Percentiles rank a stretch among this genome's conserved stretches.
Conservation (phyloP, 2,888 invertebrate species). For the Meiosimyza platycephala region DNA sequence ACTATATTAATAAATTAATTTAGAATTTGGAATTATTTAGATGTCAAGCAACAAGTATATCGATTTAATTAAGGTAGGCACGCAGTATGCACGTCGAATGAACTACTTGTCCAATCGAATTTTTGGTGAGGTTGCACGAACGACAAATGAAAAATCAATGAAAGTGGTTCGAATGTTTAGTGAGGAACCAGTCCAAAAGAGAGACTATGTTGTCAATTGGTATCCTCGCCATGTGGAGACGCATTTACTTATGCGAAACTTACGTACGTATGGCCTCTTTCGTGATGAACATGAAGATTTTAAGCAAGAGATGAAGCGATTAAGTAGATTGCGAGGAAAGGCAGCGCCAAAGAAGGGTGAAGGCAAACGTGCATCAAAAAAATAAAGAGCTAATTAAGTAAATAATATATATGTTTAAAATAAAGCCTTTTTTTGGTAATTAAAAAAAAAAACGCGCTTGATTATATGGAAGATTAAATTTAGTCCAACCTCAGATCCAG, state of each 20-base stretch:
- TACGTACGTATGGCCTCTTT: conserved; percentile 82
- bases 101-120: conserved; percentile 86
- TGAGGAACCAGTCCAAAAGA: conserved; percentile 79
- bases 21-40: not conserved
- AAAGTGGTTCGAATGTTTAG: conserved; percentile 81
- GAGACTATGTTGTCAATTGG: conserved; percentile 80
- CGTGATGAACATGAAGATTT: conserved; percentile 92
- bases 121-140: conserved; percentile 86
- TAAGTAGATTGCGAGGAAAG: conserved; percentile 83
- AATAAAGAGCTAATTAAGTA: conserved; percentile 47
- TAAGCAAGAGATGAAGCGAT: conserved; percentile 84
- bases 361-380: conserved; percentile 65
- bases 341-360: conserved; percentile 71
- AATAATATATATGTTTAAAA: conserved; percentile 1
- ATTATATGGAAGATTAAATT: not conserved
- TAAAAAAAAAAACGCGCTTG: conserved; percentile 10
- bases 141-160: conserved; percentile 81
- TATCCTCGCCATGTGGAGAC: conserved; percentile 89
- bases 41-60: conserved; percentile 75
- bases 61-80: conserved; percentile 75
- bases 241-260: conserved; percentile 75
- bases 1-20: too few relatives aligned
- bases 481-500: too few relatives aligned
- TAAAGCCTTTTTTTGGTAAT: not conserved
- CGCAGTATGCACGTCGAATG: conserved; percentile 88